These are phyloP conservation scores for Apeltes quadracus DNA, from an alignment of 2,113 vertebrate genomes.

Conservation along the genomic window DNA sequence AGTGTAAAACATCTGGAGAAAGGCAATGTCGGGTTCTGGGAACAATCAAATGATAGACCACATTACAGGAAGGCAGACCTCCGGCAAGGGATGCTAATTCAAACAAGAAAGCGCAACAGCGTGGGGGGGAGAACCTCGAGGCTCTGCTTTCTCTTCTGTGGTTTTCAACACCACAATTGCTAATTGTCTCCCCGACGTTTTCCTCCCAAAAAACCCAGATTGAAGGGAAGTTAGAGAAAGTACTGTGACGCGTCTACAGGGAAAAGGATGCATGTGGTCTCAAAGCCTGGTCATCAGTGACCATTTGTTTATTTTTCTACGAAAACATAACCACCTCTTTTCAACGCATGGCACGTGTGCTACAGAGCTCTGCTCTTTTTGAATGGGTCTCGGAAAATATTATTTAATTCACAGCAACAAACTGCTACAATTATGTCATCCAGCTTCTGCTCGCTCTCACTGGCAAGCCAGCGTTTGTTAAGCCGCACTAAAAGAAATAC, in stretches of 20 bases:
- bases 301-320: constrained; percentile 57
- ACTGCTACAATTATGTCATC: constrained; percentile 48
- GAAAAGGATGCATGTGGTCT: constrained; percentile 38
- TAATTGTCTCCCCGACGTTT: constrained; percentile 9
- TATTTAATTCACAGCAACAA: constrained; percentile 45
- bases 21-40: background rate
- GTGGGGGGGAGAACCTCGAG: background rate
- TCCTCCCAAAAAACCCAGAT: background rate
- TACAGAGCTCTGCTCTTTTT: constrained; percentile 62
- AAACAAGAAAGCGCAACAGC: constrained; percentile 4
- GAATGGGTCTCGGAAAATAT: constrained; percentile 40
- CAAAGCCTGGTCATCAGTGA: constrained; percentile 55
- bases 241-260: constrained; percentile 25
- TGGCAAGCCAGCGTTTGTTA: constrained; percentile 36
- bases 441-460: constrained; percentile 16
- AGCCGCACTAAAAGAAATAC: background rate
- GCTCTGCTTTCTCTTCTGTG: constrained; percentile 18
- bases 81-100: background rate
- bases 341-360: constrained; percentile 31
- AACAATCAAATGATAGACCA: background rate
- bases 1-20: background rate
- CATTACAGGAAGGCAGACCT: background rate
- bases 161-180: constrained; percentile 15
- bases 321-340: constrained; percentile 44
- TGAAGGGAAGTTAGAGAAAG: constrained; percentile 12